Evolutionary conservation across 2,113 vertebrate species (phyloP).

Genomic region (Heterocephalus glaber): DNA sequence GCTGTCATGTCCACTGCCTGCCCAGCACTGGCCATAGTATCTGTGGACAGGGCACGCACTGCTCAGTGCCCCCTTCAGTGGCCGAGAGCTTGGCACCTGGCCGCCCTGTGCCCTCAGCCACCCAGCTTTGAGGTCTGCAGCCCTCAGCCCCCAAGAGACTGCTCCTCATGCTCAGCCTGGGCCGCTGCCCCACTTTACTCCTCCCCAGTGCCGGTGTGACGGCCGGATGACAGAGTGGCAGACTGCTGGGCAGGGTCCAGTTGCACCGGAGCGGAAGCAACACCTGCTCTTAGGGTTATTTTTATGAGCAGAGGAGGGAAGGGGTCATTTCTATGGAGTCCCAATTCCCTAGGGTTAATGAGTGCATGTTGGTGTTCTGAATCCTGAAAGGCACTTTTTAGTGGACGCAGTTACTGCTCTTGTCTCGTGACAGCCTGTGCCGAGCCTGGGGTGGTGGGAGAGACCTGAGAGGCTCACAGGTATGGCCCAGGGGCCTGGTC

Average conservation of each 20-base stretch:
- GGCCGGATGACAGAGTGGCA: not conserved
- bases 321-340: not conserved
- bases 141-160: not conserved
- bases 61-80: rapidly evolving
- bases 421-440: not conserved
- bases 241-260: not conserved
- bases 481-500: not conserved
- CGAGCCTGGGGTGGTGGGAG: not conserved
- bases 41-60: rapidly evolving
- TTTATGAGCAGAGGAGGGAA: not conserved
- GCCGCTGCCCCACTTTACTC: rapidly evolving
- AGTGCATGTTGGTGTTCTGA: constrained; percentile 61
- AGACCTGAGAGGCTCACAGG: rapidly evolving
- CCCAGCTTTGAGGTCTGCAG: not conserved
- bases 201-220: rapidly evolving
- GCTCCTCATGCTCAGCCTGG: not conserved
- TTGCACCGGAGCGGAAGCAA: rapidly evolving
- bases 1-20: no score
- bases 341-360: constrained; percentile 12
- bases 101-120: not conserved
- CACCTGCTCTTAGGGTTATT: rapidly evolving
- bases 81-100: not conserved
- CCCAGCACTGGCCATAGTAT: rapidly evolving
- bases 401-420: not conserved
- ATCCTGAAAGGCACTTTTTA: not conserved